phyloP scores from a whole-genome alignment of 2,113 vertebrate species.

The Bos javanicus region DNA sequence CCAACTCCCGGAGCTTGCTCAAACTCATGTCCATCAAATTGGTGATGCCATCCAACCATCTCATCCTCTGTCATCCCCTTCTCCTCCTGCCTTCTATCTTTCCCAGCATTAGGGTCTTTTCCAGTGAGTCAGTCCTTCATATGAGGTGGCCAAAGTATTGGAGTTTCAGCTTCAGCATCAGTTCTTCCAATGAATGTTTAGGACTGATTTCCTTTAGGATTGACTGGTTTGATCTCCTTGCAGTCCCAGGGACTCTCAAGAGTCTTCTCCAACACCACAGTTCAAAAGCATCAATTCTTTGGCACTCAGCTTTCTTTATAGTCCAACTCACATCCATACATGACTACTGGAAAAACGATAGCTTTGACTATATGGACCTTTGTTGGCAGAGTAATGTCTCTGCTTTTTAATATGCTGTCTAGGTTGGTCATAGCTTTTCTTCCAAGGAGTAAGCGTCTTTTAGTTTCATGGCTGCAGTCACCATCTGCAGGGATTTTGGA shows the following conservation, averaged over 20 bases:
- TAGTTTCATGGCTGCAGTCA: not conserved
- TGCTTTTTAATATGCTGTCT: not conserved
- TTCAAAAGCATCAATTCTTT: not conserved
- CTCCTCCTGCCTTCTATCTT: not conserved
- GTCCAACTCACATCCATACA: not conserved
- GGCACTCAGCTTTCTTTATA: not conserved
- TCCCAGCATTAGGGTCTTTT: not conserved
- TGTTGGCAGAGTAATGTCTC: not conserved
- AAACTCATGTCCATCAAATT: not conserved
- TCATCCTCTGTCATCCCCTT: not conserved
- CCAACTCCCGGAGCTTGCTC: not conserved
- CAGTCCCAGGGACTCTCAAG: not conserved
- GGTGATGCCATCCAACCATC: not conserved
- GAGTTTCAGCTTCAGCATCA: not conserved
- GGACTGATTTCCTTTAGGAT: not conserved
- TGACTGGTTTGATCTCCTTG: not conserved
- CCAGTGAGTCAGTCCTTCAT: not conserved
- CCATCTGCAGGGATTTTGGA: not conserved
- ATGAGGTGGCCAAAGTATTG: not conserved
- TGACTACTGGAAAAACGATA: not conserved
- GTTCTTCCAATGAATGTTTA: not conserved
- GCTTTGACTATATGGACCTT: not conserved
- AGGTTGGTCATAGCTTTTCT: not conserved
- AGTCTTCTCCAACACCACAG: not conserved
- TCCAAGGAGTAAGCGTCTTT: not conserved